A percentile compares a stretch with the other conserved stretches of the same genome.
These are phyloP conservation scores for Harlomillsia oculata DNA, from an alignment of 1,140 invertebrate species.

Conservation along the genomic window DNA sequence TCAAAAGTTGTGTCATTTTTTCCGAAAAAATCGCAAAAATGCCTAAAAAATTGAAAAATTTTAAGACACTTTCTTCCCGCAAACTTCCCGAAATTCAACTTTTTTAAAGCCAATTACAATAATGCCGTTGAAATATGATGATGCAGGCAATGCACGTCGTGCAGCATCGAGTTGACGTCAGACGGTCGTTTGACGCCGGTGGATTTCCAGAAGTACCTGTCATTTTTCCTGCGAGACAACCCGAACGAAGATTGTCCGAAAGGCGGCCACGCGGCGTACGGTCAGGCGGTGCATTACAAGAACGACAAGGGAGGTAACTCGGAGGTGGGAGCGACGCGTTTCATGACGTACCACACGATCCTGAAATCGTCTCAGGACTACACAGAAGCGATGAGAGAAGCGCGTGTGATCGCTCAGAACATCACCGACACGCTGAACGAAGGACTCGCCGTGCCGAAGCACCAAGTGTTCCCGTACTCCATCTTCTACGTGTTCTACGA, in stretches of 20 bases:
- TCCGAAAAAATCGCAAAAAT: too few species aligned
- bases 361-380: slow-evolving; percentile 85
- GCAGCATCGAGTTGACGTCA: slow-evolving; percentile 1
- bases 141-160: neutral
- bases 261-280: slow-evolving; percentile 75
- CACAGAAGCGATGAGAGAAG: slow-evolving; percentile 73
- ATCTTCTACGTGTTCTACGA: slow-evolving; percentile 99
- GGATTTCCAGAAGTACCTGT: slow-evolving; percentile 67
- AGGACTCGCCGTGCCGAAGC: slow-evolving; percentile 34
- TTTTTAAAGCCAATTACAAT: neutral
- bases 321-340: slow-evolving; percentile 64
- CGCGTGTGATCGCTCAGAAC: slow-evolving; percentile 67
- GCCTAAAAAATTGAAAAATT: too few species aligned
- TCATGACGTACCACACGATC: slow-evolving; percentile 93
- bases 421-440: slow-evolving; percentile 65
- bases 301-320: slow-evolving; percentile 38
- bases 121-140: neutral
- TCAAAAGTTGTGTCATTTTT: too few species aligned
- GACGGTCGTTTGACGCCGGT: slow-evolving; percentile 45
- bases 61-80: too few species aligned
- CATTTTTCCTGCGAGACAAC: slow-evolving; percentile 84
- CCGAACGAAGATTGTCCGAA: slow-evolving; percentile 71
- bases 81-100: too few species aligned
- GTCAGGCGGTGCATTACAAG: slow-evolving; percentile 45
- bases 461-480: slow-evolving; percentile 29